A percentile compares a stretch with the other conserved stretches of the same genome.
phyloP scores from a whole-genome alignment of 1,140 invertebrate genomes.

The Lordiphosa mommai region DNA sequence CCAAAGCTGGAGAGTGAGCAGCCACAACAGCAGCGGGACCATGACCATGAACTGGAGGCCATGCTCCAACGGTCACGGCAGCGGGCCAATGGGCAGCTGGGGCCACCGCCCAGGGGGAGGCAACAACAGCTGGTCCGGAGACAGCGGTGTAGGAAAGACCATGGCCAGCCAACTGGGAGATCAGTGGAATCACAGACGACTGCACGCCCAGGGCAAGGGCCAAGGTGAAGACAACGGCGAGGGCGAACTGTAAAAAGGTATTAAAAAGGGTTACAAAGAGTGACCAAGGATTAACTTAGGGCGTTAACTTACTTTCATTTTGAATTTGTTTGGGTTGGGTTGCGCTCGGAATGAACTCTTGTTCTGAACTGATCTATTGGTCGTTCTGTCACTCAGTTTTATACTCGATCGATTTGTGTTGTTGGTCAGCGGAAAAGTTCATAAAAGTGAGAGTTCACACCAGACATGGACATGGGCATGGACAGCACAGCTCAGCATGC shows the following conservation, averaged over 20 bases:
- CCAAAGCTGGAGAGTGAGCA: conserved; percentile 12
- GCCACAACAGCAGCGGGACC: conserved; percentile 22
- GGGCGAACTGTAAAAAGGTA: conserved; percentile 49
- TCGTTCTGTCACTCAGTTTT: conserved; percentile 46
- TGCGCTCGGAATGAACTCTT: conserved; percentile 65
- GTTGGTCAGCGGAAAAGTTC: conserved; percentile 53
- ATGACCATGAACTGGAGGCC: conserved; percentile 13
- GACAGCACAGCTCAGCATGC: conserved; percentile 40
- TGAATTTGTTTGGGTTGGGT: conserved; percentile 40
- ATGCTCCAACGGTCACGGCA: conserved; percentile 28
- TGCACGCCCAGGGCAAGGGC: conserved; percentile 77
- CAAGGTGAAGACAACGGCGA: conserved; percentile 62
- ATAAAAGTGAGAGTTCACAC: conserved; percentile 67
- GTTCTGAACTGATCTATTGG: conserved; percentile 67
- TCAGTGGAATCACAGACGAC: conserved; percentile 68
- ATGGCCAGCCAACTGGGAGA: conserved; percentile 58
- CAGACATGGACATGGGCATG: conserved; percentile 20
- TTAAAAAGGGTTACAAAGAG: background rate
- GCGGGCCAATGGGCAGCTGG: conserved; percentile 58
- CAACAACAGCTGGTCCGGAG: conserved; percentile 48
- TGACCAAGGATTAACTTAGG: background rate
- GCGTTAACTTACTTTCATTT: conserved; percentile 61
- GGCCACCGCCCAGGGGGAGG: conserved; percentile 49
- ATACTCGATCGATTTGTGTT: conserved; percentile 38
- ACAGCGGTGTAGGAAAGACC: conserved; percentile 67